Evolutionary conservation across 2,888 invertebrate genomes (phyloP).

Genomic region (Drosophila birchii): DNA sequence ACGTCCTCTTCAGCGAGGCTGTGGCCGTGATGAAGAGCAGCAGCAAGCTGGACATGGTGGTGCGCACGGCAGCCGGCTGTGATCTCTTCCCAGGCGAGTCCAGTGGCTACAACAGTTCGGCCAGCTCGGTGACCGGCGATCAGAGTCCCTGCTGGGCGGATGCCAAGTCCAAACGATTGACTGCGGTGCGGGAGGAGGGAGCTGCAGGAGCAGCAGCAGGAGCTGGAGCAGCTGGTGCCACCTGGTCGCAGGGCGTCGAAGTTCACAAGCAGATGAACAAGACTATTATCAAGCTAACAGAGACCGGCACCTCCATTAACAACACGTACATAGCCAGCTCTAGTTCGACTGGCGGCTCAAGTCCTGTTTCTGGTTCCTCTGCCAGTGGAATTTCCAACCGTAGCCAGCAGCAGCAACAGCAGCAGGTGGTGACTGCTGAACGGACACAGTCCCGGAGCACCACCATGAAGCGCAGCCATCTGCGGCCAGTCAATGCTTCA

Average conservation of each 20-base stretch:
- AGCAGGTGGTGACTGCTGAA: not conserved
- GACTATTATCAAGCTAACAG: conserved; percentile 90
- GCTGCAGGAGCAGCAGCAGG: not conserved
- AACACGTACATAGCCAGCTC: conserved; percentile 85
- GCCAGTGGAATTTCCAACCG: conserved; percentile 1
- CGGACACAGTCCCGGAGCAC: conserved; percentile 51
- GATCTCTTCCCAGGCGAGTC: conserved; percentile 93
- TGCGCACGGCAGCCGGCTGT: conserved; percentile 91
- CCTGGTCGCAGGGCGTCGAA: conserved; percentile 46
- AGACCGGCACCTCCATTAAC: conserved; percentile 90
- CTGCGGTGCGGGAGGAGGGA: conserved; percentile 89
- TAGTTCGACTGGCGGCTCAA: conserved; percentile 36
- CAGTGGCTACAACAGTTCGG: conserved; percentile 93
- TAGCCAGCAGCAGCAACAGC: conserved; percentile 5
- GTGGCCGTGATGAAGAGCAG: conserved; percentile 92
- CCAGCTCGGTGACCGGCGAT: conserved; percentile 92
- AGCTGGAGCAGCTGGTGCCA: not conserved
- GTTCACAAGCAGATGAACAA: conserved; percentile 86
- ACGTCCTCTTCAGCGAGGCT: conserved; percentile 93
- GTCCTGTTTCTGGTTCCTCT: conserved; percentile 25
- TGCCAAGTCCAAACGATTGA: conserved; percentile 87
- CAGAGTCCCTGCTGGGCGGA: conserved; percentile 89
- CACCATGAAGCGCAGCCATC: conserved; percentile 52
- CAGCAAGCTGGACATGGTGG: conserved; percentile 90
- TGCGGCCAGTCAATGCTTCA: conserved; percentile 14